A percentile compares a stretch with the other conserved stretches of the same genome.
phyloP scores from a whole-genome alignment of 2,113 vertebrate genomes.

The Machaerirhynchus nigripectus region DNA sequence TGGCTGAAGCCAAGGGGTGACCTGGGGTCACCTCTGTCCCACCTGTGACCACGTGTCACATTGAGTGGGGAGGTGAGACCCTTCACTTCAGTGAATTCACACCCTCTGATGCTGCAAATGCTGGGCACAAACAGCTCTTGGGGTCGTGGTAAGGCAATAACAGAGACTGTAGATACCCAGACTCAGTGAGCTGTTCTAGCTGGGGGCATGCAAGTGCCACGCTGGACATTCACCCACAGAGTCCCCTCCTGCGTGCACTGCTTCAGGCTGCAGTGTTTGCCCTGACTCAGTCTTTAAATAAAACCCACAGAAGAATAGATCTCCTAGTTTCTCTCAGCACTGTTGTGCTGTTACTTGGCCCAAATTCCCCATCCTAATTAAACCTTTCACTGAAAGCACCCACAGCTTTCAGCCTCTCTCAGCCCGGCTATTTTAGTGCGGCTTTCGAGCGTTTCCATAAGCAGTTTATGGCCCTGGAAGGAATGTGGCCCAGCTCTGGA shows the following conservation, averaged over 20 bases:
- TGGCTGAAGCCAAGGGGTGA: neutral
- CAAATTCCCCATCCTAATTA: neutral
- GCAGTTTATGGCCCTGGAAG: neutral
- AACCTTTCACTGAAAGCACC: neutral
- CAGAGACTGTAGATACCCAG: neutral
- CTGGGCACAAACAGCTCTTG: neutral
- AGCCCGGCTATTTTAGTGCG: neutral
- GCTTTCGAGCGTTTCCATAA: accelerated
- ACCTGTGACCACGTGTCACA: accelerated
- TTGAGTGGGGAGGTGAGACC: accelerated
- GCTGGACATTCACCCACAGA: neutral
- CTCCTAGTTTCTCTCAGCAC: neutral
- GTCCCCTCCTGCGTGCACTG: neutral
- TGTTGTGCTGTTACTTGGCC: neutral
- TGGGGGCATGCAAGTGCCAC: too few species aligned
- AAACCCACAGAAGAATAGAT: neutral
- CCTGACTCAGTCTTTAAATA: neutral
- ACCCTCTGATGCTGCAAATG: neutral
- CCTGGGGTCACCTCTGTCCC: neutral
- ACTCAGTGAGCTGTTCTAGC: accelerated
- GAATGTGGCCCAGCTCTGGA: neutral
- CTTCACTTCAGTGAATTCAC: neutral
- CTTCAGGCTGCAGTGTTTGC: neutral
- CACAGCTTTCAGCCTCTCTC: neutral
- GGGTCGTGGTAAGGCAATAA: neutral